Evolutionary conservation across 1,140 invertebrate genomes (phyloP), one percentile per base, ranked within the genome.

Genomic region (Gonioctena quinquepunctata): DNA sequence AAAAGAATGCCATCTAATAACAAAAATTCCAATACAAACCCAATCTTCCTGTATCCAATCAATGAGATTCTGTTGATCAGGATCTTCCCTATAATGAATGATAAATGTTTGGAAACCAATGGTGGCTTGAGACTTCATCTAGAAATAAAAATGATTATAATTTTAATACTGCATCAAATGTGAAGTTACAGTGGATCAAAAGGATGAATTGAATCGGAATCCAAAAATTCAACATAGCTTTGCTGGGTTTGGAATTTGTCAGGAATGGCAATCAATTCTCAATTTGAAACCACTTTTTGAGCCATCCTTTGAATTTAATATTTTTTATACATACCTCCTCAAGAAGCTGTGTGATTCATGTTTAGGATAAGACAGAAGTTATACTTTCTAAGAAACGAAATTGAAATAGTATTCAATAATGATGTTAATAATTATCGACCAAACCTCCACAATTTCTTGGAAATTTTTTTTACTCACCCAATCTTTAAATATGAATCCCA

Each of bases 31-130:
- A n/a, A 42, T 42, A 84, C 82, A 82, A 87, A 94, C 93, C 96
- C 97, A 99, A 83, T 96, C 95, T 86, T 96, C 94, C 85, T 99
- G 97, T 74, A 99, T 97, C 96, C 97, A 99, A 83, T 99, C 97
- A 74, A 99, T 98, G 13, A 99, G 87, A 85, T 98, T 97, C 83
- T 99, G 97, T 81, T 98, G 92, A 86, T 99, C 97, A 7, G 95
- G 94, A 87, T 99, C 97, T 84, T 99, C 97, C 77, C 97, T 88
- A 83, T 99, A 99, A 81, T 96, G 94, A 16, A 95, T 92, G 68
- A 98, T 98, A 82, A 97, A 97, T 3, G 93, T 93, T 84, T 96
- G 93, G 77, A 98, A 93, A 21, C 95, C 94, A 76, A 89, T 91
- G 22, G 95, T 94, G 6, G 96, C 95, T 88, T 97, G 94, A 68